Evolutionary conservation across 2,888 invertebrate genomes (phyloP).

Genomic region (Ophion ellenae): DNA sequence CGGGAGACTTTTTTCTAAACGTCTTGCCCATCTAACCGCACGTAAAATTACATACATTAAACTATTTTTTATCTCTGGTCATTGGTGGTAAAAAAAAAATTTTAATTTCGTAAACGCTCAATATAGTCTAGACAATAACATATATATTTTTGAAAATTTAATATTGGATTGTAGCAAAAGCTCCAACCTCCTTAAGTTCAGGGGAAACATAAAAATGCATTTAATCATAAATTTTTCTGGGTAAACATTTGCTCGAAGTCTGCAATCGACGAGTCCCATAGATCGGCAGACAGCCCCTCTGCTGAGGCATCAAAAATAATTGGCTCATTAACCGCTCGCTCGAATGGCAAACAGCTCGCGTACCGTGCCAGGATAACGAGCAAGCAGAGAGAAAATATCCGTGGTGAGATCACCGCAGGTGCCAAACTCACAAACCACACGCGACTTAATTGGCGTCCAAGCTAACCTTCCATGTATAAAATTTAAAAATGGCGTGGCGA

Average conservation of each 20-base stretch:
- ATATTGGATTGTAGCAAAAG: too few relatives aligned
- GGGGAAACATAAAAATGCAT: background rate
- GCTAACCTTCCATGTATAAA: background rate
- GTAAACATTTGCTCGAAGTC: conserved; percentile 2
- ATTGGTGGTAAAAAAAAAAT: too few relatives aligned
- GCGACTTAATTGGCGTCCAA: conserved; percentile 10
- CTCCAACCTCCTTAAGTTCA: background rate
- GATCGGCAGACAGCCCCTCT: conserved; percentile 11
- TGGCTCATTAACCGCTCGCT: conserved; percentile 49
- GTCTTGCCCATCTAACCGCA: too few relatives aligned
- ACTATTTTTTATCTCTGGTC: too few relatives aligned
- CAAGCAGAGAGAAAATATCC: conserved; percentile 7
- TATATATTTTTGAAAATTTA: too few relatives aligned
- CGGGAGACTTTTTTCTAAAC: too few relatives aligned
- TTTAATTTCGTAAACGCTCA: too few relatives aligned
- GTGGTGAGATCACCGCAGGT: conserved; percentile 16
- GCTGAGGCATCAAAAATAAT: conserved; percentile 39
- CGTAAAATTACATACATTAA: too few relatives aligned
- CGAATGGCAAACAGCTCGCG: conserved; percentile 9
- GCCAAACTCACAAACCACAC: conserved; percentile 9
- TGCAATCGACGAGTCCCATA: conserved; percentile 16
- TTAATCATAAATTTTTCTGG: background rate
- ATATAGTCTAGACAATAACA: too few relatives aligned
- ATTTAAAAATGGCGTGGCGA: background rate
- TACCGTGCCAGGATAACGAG: background rate